phyloP scores from a whole-genome alignment of 2,797 vertebrate species.

The Rhabdomys pumilio region DNA sequence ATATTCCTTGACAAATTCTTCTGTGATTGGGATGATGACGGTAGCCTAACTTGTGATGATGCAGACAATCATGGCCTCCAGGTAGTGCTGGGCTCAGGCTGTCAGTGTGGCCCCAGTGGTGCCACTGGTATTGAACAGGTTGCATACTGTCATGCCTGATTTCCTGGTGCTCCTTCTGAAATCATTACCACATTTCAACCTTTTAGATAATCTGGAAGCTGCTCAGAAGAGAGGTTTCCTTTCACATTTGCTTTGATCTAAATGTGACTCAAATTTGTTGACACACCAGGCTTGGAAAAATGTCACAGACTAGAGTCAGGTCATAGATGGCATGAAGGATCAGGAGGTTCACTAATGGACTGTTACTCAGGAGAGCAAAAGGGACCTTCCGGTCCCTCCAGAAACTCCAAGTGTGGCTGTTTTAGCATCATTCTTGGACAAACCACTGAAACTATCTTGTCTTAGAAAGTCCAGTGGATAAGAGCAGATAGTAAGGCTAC shows the following conservation, averaged over 20 bases:
- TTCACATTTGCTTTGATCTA: constrained; percentile 95
- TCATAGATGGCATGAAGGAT: constrained; percentile 88
- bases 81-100: constrained; percentile 95
- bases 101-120: constrained; percentile 96
- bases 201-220: constrained; percentile 94
- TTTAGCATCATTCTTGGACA: constrained; percentile 92
- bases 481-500: neutral
- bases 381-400: constrained; percentile 97
- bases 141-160: constrained; percentile 97
- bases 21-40: constrained; percentile 97
- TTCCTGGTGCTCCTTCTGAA: constrained; percentile 97
- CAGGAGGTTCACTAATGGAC: constrained; percentile 95
- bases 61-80: constrained; percentile 95
- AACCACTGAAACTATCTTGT: neutral
- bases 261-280: constrained; percentile 97
- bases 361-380: constrained; percentile 98
- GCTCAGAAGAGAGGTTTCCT: constrained; percentile 94
- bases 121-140: constrained; percentile 98
- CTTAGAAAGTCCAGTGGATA: neutral
- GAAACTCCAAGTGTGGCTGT: constrained; percentile 97
- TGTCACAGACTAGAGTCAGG: constrained; percentile 87
- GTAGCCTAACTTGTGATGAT: constrained; percentile 97
- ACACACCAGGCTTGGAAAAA: constrained; percentile 96
- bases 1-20: constrained; percentile 96
- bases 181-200: constrained; percentile 97